Percentiles rank a stretch among this genome's conserved stretches.
Conservation (phyloP, 2,113 vertebrate species). For the Scortum barcoo region DNA sequence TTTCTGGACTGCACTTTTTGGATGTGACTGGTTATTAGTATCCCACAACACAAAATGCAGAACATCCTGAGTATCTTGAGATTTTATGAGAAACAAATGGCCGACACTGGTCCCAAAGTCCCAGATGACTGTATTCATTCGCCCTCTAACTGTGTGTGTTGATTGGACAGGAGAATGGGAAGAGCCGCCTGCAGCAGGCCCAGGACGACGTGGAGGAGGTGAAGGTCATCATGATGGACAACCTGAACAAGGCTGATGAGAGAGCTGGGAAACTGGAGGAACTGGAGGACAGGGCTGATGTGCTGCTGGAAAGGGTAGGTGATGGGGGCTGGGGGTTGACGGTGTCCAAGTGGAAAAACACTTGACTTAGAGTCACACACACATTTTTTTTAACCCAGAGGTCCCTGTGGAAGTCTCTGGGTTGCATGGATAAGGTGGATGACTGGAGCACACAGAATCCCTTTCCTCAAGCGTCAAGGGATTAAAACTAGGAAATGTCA, state of each 20-base stretch:
- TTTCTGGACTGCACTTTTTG: background rate
- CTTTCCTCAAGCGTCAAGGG: conserved; percentile 18
- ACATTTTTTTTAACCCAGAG: conserved; percentile 13
- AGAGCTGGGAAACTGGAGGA: conserved; percentile 78
- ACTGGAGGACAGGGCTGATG: conserved; percentile 80
- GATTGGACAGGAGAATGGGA: conserved; percentile 79
- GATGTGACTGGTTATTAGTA: background rate
- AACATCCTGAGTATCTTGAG: background rate
- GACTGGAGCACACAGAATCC: background rate
- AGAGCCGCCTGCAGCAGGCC: conserved; percentile 75
- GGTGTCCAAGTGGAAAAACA: background rate
- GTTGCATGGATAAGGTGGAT: conserved; percentile 13
- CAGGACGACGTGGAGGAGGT: conserved; percentile 83
- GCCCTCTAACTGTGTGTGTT: conserved; percentile 13
- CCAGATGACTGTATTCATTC: background rate
- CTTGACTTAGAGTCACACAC: background rate
- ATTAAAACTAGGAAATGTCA: conserved; percentile 68
- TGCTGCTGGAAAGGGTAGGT: conserved; percentile 74
- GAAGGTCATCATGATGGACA: conserved; percentile 84
- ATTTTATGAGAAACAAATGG: background rate
- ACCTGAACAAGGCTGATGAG: conserved; percentile 82
- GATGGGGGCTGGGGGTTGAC: fast-evolving
- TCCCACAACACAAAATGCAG: background rate
- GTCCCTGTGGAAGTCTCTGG: conserved; percentile 19
- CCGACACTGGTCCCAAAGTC: too few species aligned